These are phyloP conservation scores for Naso thynnoides DNA, from an alignment of 2,797 vertebrate species.

Conservation along the genomic window DNA sequence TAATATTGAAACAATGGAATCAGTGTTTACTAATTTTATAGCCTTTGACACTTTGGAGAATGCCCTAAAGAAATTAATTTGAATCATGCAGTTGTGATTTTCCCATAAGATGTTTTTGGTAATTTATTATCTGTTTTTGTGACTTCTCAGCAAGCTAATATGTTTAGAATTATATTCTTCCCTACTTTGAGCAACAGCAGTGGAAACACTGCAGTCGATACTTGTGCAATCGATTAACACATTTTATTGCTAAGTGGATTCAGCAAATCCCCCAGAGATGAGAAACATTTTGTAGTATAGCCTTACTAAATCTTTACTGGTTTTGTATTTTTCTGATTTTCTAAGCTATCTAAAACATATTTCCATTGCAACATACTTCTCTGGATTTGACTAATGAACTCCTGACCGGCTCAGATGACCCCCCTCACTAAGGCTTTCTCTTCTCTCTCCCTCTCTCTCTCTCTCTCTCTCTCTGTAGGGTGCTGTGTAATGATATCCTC, in stretches of 20 bases:
- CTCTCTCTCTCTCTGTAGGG: constrained; percentile 78
- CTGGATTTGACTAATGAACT: constrained; percentile 65
- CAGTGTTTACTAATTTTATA: constrained; percentile 28
- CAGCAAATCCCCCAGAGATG: constrained; percentile 24
- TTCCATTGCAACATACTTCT: constrained; percentile 40
- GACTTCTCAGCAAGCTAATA: constrained; percentile 34
- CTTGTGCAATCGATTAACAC: constrained; percentile 47
- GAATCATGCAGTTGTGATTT: constrained; percentile 24
- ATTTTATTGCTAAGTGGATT: constrained; percentile 37
- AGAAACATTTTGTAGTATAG: constrained; percentile 3
- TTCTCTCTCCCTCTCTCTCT: constrained; percentile 16
- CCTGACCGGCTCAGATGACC: constrained; percentile 54
- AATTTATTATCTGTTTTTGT: constrained; percentile 25
- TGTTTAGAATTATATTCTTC: constrained; percentile 48
- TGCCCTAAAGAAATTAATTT: constrained; percentile 22
- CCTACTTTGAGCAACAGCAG: constrained; percentile 35
- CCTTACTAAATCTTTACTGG: constrained; percentile 15
- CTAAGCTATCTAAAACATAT: constrained; percentile 17
- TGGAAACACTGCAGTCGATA: constrained; percentile 39
- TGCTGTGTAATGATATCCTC: constrained; percentile 91
- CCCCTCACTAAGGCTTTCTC: constrained; percentile 11
- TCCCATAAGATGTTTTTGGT: constrained; percentile 26
- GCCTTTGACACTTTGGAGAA: constrained; percentile 22
- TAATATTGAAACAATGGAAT: constrained; percentile 45
- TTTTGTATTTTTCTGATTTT: constrained; percentile 29